Evolutionary conservation across 2,113 vertebrate genomes (phyloP).

Genomic region (Indri indri): DNA sequence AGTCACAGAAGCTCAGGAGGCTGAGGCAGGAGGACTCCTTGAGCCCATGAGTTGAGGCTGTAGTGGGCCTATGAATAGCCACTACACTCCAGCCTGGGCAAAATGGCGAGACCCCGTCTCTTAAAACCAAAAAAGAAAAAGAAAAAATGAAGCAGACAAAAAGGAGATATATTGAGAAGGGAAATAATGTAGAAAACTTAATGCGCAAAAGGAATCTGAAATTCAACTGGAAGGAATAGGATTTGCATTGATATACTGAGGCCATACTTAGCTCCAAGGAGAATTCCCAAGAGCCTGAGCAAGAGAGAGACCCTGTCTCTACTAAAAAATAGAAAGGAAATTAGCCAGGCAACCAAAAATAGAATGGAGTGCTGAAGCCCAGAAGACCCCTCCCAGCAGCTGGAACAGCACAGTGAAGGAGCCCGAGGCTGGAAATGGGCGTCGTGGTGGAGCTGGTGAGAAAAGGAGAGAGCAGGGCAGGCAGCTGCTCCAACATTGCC

Average conservation of each 20-base stretch:
- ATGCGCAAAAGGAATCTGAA: neutral
- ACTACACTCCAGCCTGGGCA: too few species aligned
- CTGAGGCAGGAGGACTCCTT: too few species aligned
- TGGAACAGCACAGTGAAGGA: neutral
- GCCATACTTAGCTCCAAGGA: neutral
- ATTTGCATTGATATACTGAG: neutral
- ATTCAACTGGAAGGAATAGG: neutral
- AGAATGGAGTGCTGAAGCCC: neutral
- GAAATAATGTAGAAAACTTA: neutral
- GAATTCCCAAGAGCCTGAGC: neutral
- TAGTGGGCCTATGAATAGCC: too few species aligned
- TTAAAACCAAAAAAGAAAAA: neutral
- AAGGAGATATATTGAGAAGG: neutral
- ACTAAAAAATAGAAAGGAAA: too few species aligned
- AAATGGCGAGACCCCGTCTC: too few species aligned
- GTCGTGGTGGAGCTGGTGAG: neutral
- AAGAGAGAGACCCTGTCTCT: too few species aligned
- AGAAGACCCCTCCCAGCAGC: neutral
- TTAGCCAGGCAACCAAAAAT: too few species aligned
- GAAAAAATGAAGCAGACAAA: neutral
- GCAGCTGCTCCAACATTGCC: neutral
- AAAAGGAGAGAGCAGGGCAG: neutral
- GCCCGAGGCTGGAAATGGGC: neutral
- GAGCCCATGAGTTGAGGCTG: too few species aligned
- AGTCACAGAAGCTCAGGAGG: too few species aligned